Conservation (phyloP, 2,888 invertebrate species). For the Tricholauxania praeusta region DNA sequence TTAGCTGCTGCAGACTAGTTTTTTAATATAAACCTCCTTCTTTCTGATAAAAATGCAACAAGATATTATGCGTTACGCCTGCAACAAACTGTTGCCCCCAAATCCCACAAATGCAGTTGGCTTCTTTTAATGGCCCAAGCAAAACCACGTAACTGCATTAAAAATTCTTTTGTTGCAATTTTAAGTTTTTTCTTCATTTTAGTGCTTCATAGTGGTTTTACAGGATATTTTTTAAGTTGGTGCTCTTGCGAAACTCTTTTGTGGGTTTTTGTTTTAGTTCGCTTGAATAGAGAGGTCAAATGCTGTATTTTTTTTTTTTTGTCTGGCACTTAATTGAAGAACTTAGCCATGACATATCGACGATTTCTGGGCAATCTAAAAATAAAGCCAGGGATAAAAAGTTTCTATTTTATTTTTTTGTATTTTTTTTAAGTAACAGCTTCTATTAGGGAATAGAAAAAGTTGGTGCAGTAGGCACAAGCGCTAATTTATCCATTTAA, state of each 20-base stretch:
- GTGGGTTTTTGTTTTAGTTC: neutral
- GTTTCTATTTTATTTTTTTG: no score
- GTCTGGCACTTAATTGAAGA: no score
- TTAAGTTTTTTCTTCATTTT: slow-evolving; percentile 9
- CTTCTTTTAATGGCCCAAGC: slow-evolving; percentile 16
- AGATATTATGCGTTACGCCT: neutral
- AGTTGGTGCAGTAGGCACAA: no score
- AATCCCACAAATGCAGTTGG: no score
- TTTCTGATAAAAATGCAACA: neutral
- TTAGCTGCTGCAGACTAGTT: neutral
- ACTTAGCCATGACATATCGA: no score
- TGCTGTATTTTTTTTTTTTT: no score
- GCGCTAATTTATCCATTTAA: no score
- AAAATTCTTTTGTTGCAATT: slow-evolving; percentile 4
- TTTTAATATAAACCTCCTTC: no score
- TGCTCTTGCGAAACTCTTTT: neutral
- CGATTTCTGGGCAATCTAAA: no score
- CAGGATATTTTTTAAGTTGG: neutral
- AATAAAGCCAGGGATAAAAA: no score
- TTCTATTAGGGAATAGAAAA: no score
- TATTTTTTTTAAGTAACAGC: no score
- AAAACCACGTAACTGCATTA: slow-evolving; percentile 12
- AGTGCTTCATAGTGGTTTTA: slow-evolving; percentile 3
- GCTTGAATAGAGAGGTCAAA: neutral
- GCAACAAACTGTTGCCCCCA: neutral